Evolutionary conservation across 2,888 invertebrate species (phyloP).

Genomic region (Aphidoletes aphidimyza): DNA sequence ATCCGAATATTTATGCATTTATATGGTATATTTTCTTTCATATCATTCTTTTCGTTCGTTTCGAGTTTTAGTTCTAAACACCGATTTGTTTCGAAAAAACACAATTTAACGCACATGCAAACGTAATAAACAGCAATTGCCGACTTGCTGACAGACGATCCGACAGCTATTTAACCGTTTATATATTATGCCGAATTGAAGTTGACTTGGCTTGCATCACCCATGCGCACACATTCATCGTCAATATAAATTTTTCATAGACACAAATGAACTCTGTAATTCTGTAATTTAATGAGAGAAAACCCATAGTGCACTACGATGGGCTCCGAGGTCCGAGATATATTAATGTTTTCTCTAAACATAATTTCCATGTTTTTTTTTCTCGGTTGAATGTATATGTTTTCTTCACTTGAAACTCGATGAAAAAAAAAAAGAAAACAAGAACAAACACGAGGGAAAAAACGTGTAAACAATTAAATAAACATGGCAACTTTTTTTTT

Average conservation of each 20-base stretch:
- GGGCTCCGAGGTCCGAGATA: not conserved
- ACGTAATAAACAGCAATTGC: conserved; percentile 6
- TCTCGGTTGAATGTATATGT: no score
- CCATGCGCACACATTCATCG: not conserved
- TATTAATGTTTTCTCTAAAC: conserved; percentile 23
- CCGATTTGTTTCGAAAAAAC: not conserved
- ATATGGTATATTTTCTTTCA: conserved; percentile 20
- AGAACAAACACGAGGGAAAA: not conserved
- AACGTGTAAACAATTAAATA: conserved; percentile 38
- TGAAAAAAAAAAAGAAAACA: not conserved
- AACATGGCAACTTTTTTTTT: not conserved
- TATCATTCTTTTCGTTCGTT: no score
- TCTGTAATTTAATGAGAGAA: conserved; percentile 22
- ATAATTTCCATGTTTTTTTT: not conserved
- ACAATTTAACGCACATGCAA: not conserved
- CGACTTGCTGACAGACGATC: conserved; percentile 44
- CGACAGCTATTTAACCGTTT: not conserved
- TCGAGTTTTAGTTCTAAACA: no score
- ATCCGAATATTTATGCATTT: conserved; percentile 41
- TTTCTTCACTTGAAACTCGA: not conserved
- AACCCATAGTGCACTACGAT: not conserved
- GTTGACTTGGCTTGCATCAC: not conserved
- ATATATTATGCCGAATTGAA: not conserved
- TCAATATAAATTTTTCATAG: not conserved
- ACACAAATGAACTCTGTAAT: conserved; percentile 14